These are phyloP conservation scores for Gandaritis pyraliata DNA, from an alignment of 2,888 invertebrate species.

Conservation along the genomic window DNA sequence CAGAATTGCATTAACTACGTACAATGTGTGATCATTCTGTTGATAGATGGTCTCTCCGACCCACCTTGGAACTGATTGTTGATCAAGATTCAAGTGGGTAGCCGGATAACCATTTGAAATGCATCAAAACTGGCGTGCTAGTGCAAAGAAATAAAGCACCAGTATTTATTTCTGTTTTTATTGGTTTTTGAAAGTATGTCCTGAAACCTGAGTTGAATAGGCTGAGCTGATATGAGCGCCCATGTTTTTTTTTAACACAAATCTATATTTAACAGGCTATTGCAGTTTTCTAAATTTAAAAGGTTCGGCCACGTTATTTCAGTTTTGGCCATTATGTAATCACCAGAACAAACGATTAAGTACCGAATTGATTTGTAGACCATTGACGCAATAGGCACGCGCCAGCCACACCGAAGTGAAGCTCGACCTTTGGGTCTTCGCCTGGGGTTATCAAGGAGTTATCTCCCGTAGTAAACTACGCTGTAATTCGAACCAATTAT, in stretches of 20 bases:
- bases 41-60: conserved; percentile 19
- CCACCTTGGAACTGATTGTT: conserved; percentile 11
- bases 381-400: conserved; percentile 31
- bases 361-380: background rate
- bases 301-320: no score
- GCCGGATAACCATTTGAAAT: background rate
- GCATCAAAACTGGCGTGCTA: no score
- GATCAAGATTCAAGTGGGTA: background rate
- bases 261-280: no score
- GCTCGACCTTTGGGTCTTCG: conserved; percentile 17
- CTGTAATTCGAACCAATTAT: conserved; percentile 25
- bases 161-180: no score
- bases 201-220: no score
- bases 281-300: no score
- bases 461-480: conserved; percentile 51
- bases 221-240: no score
- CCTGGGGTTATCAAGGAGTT: conserved; percentile 45
- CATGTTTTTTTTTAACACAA: no score
- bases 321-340: conserved; percentile 18
- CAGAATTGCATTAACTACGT: conserved; percentile 17
- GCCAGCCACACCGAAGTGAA: conserved; percentile 22
- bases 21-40: background rate
- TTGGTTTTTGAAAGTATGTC: no score
- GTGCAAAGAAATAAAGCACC: no score
- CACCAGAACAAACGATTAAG: background rate